These are phyloP conservation scores for Pipra filicauda DNA, from an alignment of 2,113 vertebrate genomes.

Conservation along the genomic window DNA sequence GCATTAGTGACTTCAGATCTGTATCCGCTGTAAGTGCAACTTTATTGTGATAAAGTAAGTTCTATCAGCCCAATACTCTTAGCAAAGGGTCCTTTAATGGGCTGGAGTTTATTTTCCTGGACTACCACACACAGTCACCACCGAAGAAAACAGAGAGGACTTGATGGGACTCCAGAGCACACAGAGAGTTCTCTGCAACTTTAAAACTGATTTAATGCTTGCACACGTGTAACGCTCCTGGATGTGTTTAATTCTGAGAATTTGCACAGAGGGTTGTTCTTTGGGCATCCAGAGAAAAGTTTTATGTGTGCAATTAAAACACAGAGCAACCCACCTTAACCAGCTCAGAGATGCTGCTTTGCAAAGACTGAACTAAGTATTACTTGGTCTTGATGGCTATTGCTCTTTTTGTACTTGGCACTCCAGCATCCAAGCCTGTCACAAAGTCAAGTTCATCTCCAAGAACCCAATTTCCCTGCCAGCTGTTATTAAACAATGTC, in stretches of 20 bases:
- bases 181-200: not conserved
- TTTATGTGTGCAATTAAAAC: not conserved
- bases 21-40: not conserved
- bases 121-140: conserved; percentile 4
- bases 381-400: not conserved
- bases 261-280: not conserved
- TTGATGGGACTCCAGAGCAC: not conserved
- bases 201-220: not conserved
- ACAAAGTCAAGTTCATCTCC: not conserved
- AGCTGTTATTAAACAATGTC: not conserved
- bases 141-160: not conserved
- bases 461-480: not conserved
- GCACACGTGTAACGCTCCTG: not conserved
- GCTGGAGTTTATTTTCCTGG: conserved; percentile 21
- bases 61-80: not conserved
- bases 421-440: not conserved
- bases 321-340: not conserved
- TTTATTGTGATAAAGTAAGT: not conserved
- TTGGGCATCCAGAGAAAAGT: not conserved
- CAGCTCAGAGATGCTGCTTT: not conserved
- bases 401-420: not conserved
- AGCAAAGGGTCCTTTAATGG: not conserved
- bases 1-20: not conserved
- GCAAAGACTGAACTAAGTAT: not conserved
- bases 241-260: not conserved